Evolutionary conservation across 2,888 invertebrate species (phyloP), one percentile per base, ranked within the genome.

Genomic region (Alloplasta piceator): DNA sequence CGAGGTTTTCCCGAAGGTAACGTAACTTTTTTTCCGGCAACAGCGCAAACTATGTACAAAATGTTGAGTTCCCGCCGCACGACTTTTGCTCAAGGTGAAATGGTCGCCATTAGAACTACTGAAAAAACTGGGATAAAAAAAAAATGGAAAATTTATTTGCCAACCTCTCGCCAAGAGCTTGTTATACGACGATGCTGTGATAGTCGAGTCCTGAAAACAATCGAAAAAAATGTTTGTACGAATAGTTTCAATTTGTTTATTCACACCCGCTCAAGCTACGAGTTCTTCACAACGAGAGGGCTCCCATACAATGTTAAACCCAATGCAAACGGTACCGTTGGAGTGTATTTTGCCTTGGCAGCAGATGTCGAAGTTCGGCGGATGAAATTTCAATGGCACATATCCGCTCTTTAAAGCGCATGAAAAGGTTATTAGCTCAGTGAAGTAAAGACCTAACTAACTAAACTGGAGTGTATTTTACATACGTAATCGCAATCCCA

Each of bases 301-400:
- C 14, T 16, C 52, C 14, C 1, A 66, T 50, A 26, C 66, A 39
- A 74, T 12, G 26, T n/a, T 39, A 38, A 58, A 60, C 46, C 14
- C n/a, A 16, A 58, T 12, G 14, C 38, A 66, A 26, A 16, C 66
- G 6, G 52, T 16, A n/a, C 39, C 1, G 26, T 26, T 26, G 3
- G 26, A 38, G 14, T 50, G 56, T 41, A 66, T 67, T 61, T 41
- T 83, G 85, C 85, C 88, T 87, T 87, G 87, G 87, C 85, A 87
- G 87, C 90, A 90, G 89, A 88, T 90, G 90, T 89, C 83, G 84
- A 26, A 86, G 82, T 70, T 68, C 70, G 14, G 56, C 41, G 5
- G 48, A 48, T 77, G 50, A 50, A 80, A 70, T 61, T 75, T 74
- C 78, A 78, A 78, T 71, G 55, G 74, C 43, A 67, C 67, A 74